A percentile compares a stretch with the other conserved stretches of the same genome.
phyloP scores from a whole-genome alignment of 1,140 invertebrate species.

The Drosophila hydei region DNA sequence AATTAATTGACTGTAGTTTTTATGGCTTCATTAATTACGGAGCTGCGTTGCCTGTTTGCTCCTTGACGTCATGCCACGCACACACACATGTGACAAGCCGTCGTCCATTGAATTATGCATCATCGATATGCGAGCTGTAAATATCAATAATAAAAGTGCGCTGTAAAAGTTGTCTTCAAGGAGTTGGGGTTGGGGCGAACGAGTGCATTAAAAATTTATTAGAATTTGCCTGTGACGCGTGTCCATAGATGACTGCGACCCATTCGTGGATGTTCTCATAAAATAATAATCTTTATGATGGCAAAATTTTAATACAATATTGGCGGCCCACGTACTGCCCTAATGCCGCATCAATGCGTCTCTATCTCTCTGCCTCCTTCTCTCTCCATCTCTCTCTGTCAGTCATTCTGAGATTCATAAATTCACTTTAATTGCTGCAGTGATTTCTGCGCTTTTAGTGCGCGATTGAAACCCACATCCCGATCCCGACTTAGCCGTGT shows the following conservation, averaged over 20 bases:
- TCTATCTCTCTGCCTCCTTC: background rate
- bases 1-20: slow-evolving; percentile 83
- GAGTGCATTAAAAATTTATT: slow-evolving; percentile 82
- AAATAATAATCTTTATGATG: slow-evolving; percentile 83
- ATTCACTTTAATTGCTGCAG: slow-evolving; percentile 81
- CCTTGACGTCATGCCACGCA: slow-evolving; percentile 70
- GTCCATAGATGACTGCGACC: slow-evolving; percentile 46
- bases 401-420: slow-evolving; percentile 73
- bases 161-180: slow-evolving; percentile 53
- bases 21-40: slow-evolving; percentile 83
- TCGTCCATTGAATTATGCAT: slow-evolving; percentile 72
- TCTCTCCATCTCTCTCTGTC: slow-evolving; percentile 50
- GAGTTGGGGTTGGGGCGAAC: slow-evolving; percentile 20
- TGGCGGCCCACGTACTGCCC: slow-evolving; percentile 37
- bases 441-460: slow-evolving; percentile 63
- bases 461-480: slow-evolving; percentile 15
- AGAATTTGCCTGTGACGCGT: slow-evolving; percentile 78
- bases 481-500: slow-evolving; percentile 51
- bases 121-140: slow-evolving; percentile 68
- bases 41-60: slow-evolving; percentile 40
- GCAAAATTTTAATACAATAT: slow-evolving; percentile 81
- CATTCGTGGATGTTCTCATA: slow-evolving; percentile 54
- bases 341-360: slow-evolving; percentile 40
- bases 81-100: slow-evolving; percentile 32
- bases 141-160: slow-evolving; percentile 82